Conservation (phyloP, 2,113 vertebrate species). For the Mesocricetus auratus region DNA sequence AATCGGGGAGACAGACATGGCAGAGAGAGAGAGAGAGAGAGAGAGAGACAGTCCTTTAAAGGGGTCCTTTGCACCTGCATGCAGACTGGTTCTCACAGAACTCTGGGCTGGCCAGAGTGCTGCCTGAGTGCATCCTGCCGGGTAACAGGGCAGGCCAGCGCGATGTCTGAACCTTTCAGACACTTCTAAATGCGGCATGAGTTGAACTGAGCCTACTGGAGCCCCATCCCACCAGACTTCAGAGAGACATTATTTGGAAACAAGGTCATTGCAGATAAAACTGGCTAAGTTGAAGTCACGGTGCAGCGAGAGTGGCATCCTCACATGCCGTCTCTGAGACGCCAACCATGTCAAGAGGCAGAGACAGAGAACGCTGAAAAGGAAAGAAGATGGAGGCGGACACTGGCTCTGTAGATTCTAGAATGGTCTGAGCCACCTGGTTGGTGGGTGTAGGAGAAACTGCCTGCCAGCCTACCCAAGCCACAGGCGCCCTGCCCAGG, state of each 20-base stretch:
- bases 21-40: too few species aligned
- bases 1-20: too few species aligned
- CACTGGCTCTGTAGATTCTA: background rate
- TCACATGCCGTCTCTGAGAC: background rate
- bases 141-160: too few species aligned
- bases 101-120: too few species aligned
- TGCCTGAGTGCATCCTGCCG: too few species aligned
- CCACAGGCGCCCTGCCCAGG: too few species aligned
- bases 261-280: background rate
- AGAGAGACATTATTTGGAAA: background rate
- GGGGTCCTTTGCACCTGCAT: too few species aligned
- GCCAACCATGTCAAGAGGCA: background rate
- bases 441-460: background rate
- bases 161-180: too few species aligned
- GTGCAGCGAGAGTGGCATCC: background rate
- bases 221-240: background rate
- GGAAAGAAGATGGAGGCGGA: background rate
- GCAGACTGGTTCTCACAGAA: too few species aligned
- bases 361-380: background rate
- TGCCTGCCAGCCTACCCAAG: too few species aligned
- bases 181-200: too few species aligned
- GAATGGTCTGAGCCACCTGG: background rate
- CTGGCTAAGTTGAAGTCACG: background rate
- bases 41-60: too few species aligned
- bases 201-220: background rate